Base-by-base conservation (phyloP, 2,888 invertebrate species). In the Tenthredo mesomela region DNA sequence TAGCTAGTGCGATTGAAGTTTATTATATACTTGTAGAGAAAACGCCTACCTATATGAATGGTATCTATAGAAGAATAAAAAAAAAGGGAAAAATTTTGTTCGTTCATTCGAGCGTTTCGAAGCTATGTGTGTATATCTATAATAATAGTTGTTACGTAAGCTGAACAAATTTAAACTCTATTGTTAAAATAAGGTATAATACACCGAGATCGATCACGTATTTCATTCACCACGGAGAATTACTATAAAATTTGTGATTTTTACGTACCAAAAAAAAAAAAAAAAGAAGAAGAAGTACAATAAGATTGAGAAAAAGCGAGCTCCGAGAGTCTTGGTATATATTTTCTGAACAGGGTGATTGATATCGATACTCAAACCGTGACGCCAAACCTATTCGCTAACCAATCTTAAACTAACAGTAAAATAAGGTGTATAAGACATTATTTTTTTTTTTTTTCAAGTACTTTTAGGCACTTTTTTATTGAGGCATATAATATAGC, bases 331-430 rank as follows among this genome's bases (percentile, higher is more conserved):
- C 54, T 54, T n/a, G n/a, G 54, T n/a, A 7, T 54, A 54, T 65
- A 65, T 12, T 65, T 65, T 29, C 15, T 29, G 65, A 65, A 65
- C 12, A 0, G 3, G 65, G 25, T 65, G 65, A 65, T 29, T 65
- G 65, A 65, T 65, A 65, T 54, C 54, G 65, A 65, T 29, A 65
- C 65, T 65, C 65, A 25, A 65, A 65, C 65, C 65, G 29, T 65
- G 29, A 65, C 65, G 65, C 25, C 10, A 10, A 29, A 25, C 65
- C 29, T 65, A 65, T 29, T n/a, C 54, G 54, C n/a, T n/a, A 7
- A 54, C n/a, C 54, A 54, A 54, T 54, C 18, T n/a, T n/a, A 54
- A 54, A 54, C 54, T 54, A n/a, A 54, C n/a, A 6, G 54, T 54
- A 54, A 54, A 54, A 54, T 54, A n/a, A 54, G n/a, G 54, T 6